Conservation (phyloP, 2,113 vertebrate genomes). For the Neopipo cinnamomea region DNA sequence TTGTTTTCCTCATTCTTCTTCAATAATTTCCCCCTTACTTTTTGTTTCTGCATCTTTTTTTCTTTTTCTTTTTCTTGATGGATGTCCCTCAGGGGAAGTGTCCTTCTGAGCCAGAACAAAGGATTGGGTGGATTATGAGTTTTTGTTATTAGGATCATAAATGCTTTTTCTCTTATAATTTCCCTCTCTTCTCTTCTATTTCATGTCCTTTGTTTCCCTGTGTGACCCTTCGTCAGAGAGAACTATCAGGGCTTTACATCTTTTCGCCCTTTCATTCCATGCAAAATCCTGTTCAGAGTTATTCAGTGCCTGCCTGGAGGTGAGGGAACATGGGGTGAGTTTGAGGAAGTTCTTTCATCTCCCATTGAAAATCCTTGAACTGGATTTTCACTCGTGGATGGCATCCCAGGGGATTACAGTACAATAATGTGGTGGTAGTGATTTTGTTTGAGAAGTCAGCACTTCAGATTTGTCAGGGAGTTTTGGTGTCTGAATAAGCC, state of each 20-base stretch:
- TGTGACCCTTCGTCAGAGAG: not conserved
- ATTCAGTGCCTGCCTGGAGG: not conserved
- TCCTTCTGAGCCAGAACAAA: slow-evolving; percentile 17
- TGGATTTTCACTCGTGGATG: not conserved
- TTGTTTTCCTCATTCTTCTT: not conserved
- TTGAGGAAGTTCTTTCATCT: slow-evolving; percentile 27
- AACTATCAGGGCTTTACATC: not conserved
- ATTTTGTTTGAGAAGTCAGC: not conserved
- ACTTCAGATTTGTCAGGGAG: not conserved
- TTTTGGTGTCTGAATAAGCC: not conserved
- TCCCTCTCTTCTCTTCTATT: not conserved
- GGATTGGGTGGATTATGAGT: not conserved
- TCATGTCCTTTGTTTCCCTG: not conserved
- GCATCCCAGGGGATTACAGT: not conserved
- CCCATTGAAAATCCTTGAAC: not conserved
- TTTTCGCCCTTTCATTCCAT: slow-evolving; percentile 12
- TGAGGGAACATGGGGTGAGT: not conserved
- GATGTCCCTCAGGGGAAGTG: not conserved
- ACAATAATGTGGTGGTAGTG: not conserved
- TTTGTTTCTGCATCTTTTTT: not conserved
- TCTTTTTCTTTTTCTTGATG: not conserved
- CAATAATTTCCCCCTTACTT: not conserved
- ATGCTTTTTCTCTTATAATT: not conserved
- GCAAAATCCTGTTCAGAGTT: slow-evolving; percentile 18
- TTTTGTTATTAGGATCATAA: slow-evolving; percentile 28